Conservation (phyloP, 2,113 vertebrate species). For the Sula dactylatra region DNA sequence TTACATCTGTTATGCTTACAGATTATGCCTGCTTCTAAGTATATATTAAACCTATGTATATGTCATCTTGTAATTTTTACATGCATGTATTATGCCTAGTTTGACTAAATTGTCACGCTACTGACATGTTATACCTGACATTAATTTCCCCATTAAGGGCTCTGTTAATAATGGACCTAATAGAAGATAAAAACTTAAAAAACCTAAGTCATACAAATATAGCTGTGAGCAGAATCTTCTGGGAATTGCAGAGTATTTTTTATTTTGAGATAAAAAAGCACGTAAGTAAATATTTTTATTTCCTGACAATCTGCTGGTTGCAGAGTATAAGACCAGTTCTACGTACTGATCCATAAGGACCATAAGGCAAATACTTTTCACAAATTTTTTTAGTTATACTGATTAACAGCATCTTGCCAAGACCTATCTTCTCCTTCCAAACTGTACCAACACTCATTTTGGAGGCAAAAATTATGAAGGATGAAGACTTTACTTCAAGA, state of each 20-base stretch:
- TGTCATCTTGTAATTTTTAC: background rate
- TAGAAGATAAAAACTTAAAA: background rate
- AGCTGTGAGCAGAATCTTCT: background rate
- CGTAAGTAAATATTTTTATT: background rate
- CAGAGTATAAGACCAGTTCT: background rate
- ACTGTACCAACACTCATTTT: background rate
- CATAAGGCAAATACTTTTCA: background rate
- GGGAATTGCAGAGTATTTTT: background rate
- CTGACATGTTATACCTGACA: background rate
- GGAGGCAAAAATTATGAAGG: background rate
- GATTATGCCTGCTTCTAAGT: background rate
- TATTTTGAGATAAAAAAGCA: background rate
- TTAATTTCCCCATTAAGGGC: background rate
- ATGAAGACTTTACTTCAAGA: background rate
- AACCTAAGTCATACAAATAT: background rate
- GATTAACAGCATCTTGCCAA: background rate
- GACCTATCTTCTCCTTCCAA: background rate
- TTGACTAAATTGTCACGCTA: background rate
- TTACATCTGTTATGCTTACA: background rate
- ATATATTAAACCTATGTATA: background rate
- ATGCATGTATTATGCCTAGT: background rate
- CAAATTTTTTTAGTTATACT: background rate
- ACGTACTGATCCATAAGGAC: background rate
- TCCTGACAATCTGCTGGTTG: background rate
- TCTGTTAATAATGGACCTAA: background rate